Percentiles rank a stretch among this genome's conserved stretches.
Evolutionary conservation across 2,797 vertebrate species (phyloP).

Genomic region (Arremon aurantiirostris): DNA sequence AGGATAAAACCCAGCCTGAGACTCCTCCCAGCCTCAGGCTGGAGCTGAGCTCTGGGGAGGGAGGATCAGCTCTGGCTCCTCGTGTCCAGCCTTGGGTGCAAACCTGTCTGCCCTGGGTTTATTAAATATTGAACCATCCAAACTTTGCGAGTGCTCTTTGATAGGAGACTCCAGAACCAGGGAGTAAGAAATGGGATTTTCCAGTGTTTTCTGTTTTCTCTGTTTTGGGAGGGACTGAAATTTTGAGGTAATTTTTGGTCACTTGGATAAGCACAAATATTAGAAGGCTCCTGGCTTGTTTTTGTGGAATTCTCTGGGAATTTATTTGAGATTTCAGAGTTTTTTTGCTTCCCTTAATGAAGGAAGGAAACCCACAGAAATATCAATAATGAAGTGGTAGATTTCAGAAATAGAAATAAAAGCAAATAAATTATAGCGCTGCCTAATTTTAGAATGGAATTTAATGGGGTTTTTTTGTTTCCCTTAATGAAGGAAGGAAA

Average conservation of each 20-base stretch:
- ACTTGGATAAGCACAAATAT: not conserved
- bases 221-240: not conserved
- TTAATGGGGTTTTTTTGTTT: not conserved
- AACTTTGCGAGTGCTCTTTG: not conserved
- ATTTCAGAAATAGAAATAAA: not conserved
- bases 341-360: rapidly evolving
- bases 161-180: not conserved
- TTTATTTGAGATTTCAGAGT: not conserved
- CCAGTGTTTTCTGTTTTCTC: not conserved
- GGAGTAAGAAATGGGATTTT: not conserved
- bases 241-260: rapidly evolving
- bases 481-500: not conserved
- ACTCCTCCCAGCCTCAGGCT: not conserved
- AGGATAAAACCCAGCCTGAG: not conserved
- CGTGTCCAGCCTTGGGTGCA: rapidly evolving
- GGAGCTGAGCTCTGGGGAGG: not conserved
- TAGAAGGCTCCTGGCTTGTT: rapidly evolving
- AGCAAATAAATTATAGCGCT: not conserved
- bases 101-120: not conserved
- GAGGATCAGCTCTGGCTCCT: not conserved
- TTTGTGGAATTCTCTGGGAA: not conserved
- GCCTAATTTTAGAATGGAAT: constrained; percentile 8
- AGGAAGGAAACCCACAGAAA: not conserved
- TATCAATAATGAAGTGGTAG: not conserved
- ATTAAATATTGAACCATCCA: rapidly evolving